Base-by-base conservation (phyloP, 2,113 vertebrate species). In the Okapia johnstoni region DNA sequence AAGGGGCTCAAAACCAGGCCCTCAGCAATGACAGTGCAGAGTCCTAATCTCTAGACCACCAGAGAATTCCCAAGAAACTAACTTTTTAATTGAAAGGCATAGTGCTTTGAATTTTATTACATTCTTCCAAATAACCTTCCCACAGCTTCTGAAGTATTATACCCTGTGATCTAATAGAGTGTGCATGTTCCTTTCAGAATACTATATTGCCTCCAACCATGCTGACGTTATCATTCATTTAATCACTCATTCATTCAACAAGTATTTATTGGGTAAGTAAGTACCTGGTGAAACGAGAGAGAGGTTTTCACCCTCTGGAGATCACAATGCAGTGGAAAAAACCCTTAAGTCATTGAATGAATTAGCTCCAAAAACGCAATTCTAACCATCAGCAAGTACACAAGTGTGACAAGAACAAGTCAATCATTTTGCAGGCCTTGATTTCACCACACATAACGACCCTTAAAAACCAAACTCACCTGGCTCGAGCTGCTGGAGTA, bases 261-360 rank as follows among this genome's bases (percentile, higher is more conserved):
- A 93, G 19, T 94, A 92, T 55, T 93, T 96, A 93, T 1, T 70
- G 12, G 85, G 30, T 63, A 97, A 36, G 60, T 83, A 88, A 94
- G 79, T 33, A 66, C 2, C 40, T 63, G 90, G 77, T 50, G 54
- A 97, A 95, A 97, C 2, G 54, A 93, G 46, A 55, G 33, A 89
- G 21, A 60, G 21, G 52, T 46, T 91, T 96, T 43, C 93, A 54
- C 25, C 76, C 46, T 94, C 83, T 26, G 19, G 13, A 40, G 43
- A 0, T 5, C n/a, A 60, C 60, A 55, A 12, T 52, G 4, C 52
- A 63, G 52, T 92, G 9, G 26, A 55, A 83, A 61, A 95, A 91
- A 48, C 33, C 36, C 83, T 66, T 12, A 54, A 14, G 66, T 86
- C 73, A 89, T 57, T 46, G 23, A 95, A 70, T 88, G 36, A 96